phyloP scores from a whole-genome alignment of 2,797 vertebrate genomes.

The Acanthurus leucopareius region DNA sequence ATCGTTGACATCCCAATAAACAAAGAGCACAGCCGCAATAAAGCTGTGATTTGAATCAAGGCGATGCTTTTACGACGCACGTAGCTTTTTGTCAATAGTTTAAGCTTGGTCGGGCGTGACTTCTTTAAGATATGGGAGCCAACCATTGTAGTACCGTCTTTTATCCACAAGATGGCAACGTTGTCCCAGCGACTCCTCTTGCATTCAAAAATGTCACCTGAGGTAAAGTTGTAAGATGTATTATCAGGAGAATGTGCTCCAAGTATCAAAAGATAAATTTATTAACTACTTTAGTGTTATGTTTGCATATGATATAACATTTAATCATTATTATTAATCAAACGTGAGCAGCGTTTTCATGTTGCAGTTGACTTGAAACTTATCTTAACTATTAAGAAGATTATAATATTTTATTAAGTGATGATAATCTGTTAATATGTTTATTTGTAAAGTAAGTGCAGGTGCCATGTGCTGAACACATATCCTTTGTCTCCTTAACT shows the following conservation, averaged over 20 bases:
- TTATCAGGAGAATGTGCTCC: no score
- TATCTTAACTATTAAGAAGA: no score
- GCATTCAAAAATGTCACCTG: no score
- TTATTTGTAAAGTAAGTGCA: not conserved
- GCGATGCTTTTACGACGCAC: not conserved
- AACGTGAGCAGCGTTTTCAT: no score
- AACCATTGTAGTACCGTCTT: slow-evolving; percentile 36
- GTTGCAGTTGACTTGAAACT: no score
- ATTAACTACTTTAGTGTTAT: no score
- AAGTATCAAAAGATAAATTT: no score
- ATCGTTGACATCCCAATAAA: not conserved
- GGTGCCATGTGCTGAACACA: not conserved
- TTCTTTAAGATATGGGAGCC: slow-evolving; percentile 13
- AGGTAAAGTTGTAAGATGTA: no score
- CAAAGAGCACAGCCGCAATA: not conserved
- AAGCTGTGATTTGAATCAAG: not conserved
- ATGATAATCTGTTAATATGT: not conserved
- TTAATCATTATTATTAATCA: not conserved
- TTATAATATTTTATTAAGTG: not conserved
- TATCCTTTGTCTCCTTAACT: slow-evolving; percentile 82
- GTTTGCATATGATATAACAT: not conserved
- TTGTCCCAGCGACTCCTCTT: slow-evolving; percentile 24
- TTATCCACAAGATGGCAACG: slow-evolving; percentile 68
- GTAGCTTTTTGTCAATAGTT: not conserved
- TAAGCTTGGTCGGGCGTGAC: slow-evolving; percentile 37